phyloP scores from a whole-genome alignment of 2,888 invertebrate species.

The Drosophila siamana region DNA sequence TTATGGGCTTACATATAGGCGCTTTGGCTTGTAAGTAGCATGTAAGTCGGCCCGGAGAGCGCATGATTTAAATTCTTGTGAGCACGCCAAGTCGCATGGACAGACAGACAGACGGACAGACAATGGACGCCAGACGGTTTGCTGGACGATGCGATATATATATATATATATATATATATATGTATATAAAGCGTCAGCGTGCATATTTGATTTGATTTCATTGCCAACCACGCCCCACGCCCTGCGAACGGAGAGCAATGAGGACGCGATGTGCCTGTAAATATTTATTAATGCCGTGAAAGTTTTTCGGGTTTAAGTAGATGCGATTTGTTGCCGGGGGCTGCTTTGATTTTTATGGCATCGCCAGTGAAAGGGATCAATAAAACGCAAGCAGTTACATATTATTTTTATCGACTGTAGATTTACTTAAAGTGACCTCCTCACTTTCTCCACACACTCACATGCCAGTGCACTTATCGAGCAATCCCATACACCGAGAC shows the following conservation, averaged over 20 bases:
- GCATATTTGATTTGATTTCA: constrained; percentile 81
- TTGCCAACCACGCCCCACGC: constrained; percentile 59
- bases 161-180: constrained; percentile 67
- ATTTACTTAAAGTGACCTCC: constrained; percentile 21
- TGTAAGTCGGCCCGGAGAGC: constrained; percentile 68
- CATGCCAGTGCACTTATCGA: background rate
- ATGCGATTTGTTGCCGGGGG: constrained; percentile 53
- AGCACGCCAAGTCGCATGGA: constrained; percentile 69
- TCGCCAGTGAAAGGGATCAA: constrained; percentile 37
- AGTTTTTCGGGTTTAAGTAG: constrained; percentile 58
- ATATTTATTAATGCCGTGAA: constrained; percentile 77
- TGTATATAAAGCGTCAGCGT: constrained; percentile 75
- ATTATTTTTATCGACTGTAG: constrained; percentile 38
- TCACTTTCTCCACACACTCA: constrained; percentile 1
- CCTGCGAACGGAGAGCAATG: constrained; percentile 33
- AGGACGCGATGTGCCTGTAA: constrained; percentile 80
- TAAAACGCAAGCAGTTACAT: constrained; percentile 23
- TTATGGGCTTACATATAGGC: constrained; percentile 77
- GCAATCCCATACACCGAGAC: constrained; percentile 3
- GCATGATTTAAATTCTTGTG: constrained; percentile 80
- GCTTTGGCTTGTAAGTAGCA: constrained; percentile 78
- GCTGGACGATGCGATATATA: constrained; percentile 44
- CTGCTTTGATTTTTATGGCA: constrained; percentile 71
- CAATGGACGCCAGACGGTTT: constrained; percentile 16
- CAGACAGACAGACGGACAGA: constrained; percentile 31